Percentiles rank a stretch among this genome's conserved stretches.
phyloP scores from a whole-genome alignment of 2,797 vertebrate genomes.

The Diceros bicornis region DNA sequence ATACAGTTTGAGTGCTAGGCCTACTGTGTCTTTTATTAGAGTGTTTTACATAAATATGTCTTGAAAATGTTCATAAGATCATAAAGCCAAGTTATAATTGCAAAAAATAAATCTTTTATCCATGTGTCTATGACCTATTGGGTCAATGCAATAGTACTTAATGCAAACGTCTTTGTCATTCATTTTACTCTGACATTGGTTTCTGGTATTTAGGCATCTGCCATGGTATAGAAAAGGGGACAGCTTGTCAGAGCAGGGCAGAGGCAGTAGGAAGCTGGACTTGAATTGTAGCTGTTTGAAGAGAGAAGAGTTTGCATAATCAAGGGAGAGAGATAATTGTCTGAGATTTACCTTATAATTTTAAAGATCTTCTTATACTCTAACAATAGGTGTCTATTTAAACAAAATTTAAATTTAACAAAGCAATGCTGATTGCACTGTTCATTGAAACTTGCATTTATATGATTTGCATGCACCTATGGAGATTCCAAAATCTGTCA shows the following conservation, averaged over 20 bases:
- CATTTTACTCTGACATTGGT: accelerated
- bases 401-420: neutral
- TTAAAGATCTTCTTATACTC: neutral
- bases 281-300: neutral
- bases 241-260: neutral
- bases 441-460: neutral
- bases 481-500: neutral
- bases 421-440: neutral
- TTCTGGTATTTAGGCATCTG: neutral
- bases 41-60: neutral
- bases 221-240: neutral
- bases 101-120: neutral
- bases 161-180: neutral
- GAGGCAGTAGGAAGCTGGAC: neutral
- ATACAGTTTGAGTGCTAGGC: too few relatives aligned
- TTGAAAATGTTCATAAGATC: neutral
- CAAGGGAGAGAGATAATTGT: neutral
- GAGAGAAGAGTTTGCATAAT: neutral
- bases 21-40: neutral
- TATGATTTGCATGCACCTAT: neutral
- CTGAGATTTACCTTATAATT: neutral
- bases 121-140: accelerated
- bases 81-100: neutral
- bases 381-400: neutral
- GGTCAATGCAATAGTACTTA: accelerated